Base-by-base conservation (phyloP, 2,113 vertebrate genomes). In the Oryzias woworae region DNA sequence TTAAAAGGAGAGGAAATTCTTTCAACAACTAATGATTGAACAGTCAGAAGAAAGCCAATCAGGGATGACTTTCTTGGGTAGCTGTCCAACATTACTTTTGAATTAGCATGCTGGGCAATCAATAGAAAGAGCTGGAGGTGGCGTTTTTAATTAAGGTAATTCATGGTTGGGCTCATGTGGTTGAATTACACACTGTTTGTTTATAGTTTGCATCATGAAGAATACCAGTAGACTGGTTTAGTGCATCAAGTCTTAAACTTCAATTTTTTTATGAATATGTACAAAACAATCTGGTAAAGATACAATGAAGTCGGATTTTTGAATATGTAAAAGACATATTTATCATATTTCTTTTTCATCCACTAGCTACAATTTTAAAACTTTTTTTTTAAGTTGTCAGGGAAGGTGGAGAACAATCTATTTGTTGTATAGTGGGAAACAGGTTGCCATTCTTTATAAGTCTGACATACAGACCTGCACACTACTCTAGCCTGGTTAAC, bases 91-190 rank as follows among this genome's bases (percentile, higher is more conserved):
- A 79, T 83, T 80, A 80, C 80, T 83, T 88, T 87, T 86, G 84
- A 89, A 90, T 85, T 82, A 84, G 69, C 64, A 48, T 36, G 72
- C 69, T 53, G 68, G 55, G 62, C 56, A 81, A 90, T 92, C 91
- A 83, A 91, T 92, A 83, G 65, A 78, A 76, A 88, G 69, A 47
- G 87, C 91, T 90, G 13, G 63, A 67, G 90, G 90, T 83, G 78
- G 28, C 77, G 73, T 91, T 91, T 88, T 82, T 92, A 90, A 91
- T 92, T 90, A 92, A 90, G 87, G 78, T 91, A 88, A 92, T 91
- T 91, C 90, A 90, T 91, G 88, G 87, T 64, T 18, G 52, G 58
- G 64, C 80, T 74, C 28, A 70, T 84, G 77, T 74, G 72, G 75
- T 59, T 75, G 66, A 83, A 85, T 83, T 82, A 84, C 69, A 83